These are phyloP conservation scores for Pangasius krempfi DNA, from an alignment of 2,797 vertebrate species.

Conservation along the genomic window DNA sequence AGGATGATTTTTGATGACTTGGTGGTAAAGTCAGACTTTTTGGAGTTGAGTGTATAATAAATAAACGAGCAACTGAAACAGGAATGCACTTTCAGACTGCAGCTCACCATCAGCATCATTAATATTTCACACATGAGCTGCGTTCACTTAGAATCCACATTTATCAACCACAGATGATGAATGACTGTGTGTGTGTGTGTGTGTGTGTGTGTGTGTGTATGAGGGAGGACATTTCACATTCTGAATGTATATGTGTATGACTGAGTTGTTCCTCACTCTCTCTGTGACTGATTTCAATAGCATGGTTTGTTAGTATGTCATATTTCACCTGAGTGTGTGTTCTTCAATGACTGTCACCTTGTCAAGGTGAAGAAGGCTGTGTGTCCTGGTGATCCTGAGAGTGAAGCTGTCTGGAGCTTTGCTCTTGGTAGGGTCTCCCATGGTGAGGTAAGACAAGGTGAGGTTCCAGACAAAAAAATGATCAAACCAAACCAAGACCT, in stretches of 20 bases:
- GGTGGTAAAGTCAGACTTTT: background rate
- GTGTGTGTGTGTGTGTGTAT: constrained; percentile 10
- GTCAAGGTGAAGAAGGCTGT: too few species aligned
- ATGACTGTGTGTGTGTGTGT: background rate
- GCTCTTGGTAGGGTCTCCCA: background rate
- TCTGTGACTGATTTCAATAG: constrained; percentile 31
- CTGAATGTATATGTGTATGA: background rate
- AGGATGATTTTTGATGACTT: background rate
- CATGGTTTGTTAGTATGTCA: constrained; percentile 35
- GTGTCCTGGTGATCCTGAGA: too few species aligned
- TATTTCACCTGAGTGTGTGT: constrained; percentile 19
- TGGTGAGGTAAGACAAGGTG: background rate
- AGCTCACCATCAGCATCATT: constrained; percentile 31
- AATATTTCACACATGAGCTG: constrained; percentile 33
- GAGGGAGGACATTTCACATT: constrained; percentile 15
- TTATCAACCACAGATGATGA: constrained; percentile 27
- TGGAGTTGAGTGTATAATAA: background rate
- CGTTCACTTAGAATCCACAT: constrained; percentile 17
- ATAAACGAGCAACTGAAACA: background rate
- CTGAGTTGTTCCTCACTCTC: background rate
- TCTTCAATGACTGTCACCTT: background rate
- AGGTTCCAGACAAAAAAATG: background rate
- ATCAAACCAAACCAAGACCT: too few species aligned
- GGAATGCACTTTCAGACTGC: background rate
- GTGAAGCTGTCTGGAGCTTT: background rate